These are phyloP conservation scores for Eurytoma californica DNA, from an alignment of 2,888 invertebrate genomes.

Conservation along the genomic window DNA sequence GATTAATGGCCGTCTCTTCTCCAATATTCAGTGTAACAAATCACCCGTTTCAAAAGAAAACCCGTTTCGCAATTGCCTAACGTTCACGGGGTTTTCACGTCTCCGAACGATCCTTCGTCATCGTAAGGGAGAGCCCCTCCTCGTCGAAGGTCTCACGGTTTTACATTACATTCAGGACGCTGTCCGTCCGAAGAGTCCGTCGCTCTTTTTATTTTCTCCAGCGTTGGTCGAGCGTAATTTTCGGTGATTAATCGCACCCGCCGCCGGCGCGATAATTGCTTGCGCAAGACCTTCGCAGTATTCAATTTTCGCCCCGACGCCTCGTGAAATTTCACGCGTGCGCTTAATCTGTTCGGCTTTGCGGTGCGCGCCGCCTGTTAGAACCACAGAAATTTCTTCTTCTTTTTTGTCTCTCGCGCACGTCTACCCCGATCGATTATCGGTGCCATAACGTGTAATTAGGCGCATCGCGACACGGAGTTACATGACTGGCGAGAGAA, in stretches of 20 bases:
- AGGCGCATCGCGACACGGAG: not conserved
- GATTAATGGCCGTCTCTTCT: too few species aligned
- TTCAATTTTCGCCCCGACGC: slow-evolving; percentile 22
- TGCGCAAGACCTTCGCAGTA: slow-evolving; percentile 29
- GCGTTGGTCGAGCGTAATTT: too few species aligned
- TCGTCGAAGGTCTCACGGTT: not conserved
- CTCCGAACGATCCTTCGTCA: not conserved
- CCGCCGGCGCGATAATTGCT: not conserved
- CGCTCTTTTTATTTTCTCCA: too few species aligned
- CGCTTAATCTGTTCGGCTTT: slow-evolving; percentile 15
- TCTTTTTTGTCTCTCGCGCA: not conserved
- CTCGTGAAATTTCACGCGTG: slow-evolving; percentile 19
- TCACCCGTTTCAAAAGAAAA: not conserved
- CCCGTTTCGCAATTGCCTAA: not conserved
- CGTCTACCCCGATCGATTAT: slow-evolving; percentile 18
- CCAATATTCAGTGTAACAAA: too few species aligned
- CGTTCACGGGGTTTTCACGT: not conserved
- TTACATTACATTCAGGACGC: too few species aligned
- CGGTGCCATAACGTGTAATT: slow-evolving; percentile 22
- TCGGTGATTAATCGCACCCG: too few species aligned
- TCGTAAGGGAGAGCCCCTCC: not conserved
- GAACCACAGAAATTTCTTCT: not conserved
- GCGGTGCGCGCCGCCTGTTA: slow-evolving; percentile 12
- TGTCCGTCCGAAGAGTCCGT: too few species aligned
- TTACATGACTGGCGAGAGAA: too few species aligned